Evolutionary conservation across 1,140 invertebrate species (phyloP).

Genomic region (Cotesia vestalis): DNA sequence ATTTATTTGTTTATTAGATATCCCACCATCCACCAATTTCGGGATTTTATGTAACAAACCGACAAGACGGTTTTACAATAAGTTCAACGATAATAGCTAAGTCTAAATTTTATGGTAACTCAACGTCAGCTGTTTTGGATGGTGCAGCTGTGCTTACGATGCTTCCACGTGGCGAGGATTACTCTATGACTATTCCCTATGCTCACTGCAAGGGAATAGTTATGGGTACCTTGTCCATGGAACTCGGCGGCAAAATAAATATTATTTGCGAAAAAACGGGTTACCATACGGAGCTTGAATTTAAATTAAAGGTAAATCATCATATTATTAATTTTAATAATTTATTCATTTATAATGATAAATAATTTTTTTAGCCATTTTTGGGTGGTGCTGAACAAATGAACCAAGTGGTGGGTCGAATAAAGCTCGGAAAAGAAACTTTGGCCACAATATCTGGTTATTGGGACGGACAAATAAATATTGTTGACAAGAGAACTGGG

Average conservation of each 20-base stretch:
- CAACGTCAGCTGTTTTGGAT: constrained; percentile 91
- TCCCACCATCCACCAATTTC: constrained; percentile 96
- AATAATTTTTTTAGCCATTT: constrained; percentile 75
- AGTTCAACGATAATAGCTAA: constrained; percentile 90
- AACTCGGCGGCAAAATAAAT: constrained; percentile 88
- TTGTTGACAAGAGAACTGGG: constrained; percentile 81
- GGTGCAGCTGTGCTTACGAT: constrained; percentile 86
- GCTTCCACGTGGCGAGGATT: constrained; percentile 89
- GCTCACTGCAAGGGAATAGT: constrained; percentile 96
- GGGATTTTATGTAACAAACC: constrained; percentile 93
- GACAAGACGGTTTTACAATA: constrained; percentile 92
- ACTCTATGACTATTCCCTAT: constrained; percentile 91
- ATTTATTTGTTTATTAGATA: constrained; percentile 67
- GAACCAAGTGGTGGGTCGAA: constrained; percentile 85
- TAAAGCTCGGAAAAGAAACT: constrained; percentile 89
- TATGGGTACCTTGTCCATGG: constrained; percentile 93
- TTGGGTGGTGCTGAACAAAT: constrained; percentile 83
- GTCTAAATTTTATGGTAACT: constrained; percentile 96
- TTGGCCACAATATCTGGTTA: constrained; percentile 86
- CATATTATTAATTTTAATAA: constrained; percentile 9
- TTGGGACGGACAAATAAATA: constrained; percentile 88
- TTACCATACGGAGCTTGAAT: constrained; percentile 91
- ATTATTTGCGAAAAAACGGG: constrained; percentile 92
- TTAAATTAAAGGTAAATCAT: constrained; percentile 85
- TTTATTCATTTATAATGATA: too few species aligned